Conservation (phyloP, 2,113 vertebrate species). For the Mastomys coucha region DNA sequence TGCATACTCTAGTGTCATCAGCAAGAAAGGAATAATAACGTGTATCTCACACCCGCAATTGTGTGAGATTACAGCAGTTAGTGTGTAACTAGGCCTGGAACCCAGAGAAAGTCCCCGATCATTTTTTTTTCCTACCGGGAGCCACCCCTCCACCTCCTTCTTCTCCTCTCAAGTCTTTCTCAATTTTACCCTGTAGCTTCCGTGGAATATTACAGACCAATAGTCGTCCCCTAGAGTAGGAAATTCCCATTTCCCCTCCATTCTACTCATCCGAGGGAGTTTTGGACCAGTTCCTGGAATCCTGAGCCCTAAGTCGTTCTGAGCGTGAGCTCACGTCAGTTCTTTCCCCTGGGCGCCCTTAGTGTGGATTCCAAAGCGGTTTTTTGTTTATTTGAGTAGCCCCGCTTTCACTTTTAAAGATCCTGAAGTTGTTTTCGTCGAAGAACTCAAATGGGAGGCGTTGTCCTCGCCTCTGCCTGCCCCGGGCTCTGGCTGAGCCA, state of each 20-base stretch:
- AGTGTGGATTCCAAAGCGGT: neutral
- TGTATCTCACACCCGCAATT: neutral
- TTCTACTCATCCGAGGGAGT: neutral
- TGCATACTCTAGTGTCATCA: neutral
- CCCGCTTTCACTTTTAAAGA: slow-evolving; percentile 47
- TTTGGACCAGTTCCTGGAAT: neutral
- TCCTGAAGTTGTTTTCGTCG: neutral
- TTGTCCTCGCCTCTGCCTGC: neutral
- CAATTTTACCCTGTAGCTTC: neutral
- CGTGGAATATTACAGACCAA: neutral
- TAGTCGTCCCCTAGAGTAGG: too few species aligned
- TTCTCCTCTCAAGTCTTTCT: neutral
- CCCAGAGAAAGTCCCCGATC: neutral
- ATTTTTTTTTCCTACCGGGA: neutral
- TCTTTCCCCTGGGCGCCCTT: neutral
- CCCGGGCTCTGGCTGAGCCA: neutral
- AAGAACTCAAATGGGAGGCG: neutral
- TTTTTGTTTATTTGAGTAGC: neutral
- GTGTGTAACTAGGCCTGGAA: neutral
- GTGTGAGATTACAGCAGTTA: neutral
- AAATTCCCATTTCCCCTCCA: neutral
- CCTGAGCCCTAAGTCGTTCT: neutral
- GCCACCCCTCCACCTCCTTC: neutral
- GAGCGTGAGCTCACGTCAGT: neutral
- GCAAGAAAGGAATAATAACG: neutral